These are phyloP conservation scores for Epinotia demarniana DNA, from an alignment of 2,888 invertebrate species.

Conservation along the genomic window DNA sequence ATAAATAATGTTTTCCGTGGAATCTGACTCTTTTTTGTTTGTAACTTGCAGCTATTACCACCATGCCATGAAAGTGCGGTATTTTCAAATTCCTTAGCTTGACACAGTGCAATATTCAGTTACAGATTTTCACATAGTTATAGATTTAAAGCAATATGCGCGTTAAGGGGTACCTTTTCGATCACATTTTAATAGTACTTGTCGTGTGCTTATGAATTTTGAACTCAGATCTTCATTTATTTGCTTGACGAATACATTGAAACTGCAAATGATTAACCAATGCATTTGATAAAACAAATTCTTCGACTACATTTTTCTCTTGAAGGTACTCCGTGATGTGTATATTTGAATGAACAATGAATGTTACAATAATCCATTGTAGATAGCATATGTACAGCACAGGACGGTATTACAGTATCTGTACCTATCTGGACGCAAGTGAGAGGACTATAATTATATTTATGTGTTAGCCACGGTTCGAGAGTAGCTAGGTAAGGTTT, in stretches of 20 bases:
- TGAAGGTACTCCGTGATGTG: slow-evolving; percentile 15
- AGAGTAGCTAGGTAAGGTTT: slow-evolving; percentile 83
- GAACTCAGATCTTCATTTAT: background rate
- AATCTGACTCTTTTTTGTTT: background rate
- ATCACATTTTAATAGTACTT: background rate
- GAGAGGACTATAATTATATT: slow-evolving; percentile 78
- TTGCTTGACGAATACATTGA: background rate
- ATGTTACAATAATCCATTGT: slow-evolving; percentile 63
- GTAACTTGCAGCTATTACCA: slow-evolving; percentile 18
- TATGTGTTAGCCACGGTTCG: slow-evolving; percentile 72
- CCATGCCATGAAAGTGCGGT: slow-evolving; percentile 32
- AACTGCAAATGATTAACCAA: background rate
- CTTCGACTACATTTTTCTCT: background rate
- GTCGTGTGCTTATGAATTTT: background rate
- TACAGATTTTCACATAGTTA: slow-evolving; percentile 23
- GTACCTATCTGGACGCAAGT: slow-evolving; percentile 71
- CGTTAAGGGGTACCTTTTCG: slow-evolving; percentile 15
- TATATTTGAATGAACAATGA: slow-evolving; percentile 61
- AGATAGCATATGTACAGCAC: slow-evolving; percentile 76
- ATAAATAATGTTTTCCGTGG: background rate
- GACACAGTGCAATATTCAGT: slow-evolving; percentile 26
- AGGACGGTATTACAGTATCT: slow-evolving; percentile 64
- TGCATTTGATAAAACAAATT: background rate
- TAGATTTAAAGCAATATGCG: background rate
- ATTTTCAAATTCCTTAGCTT: slow-evolving; percentile 25